These are phyloP conservation scores for Pilophorus perplexus DNA, from an alignment of 2,888 invertebrate genomes.

Conservation along the genomic window DNA sequence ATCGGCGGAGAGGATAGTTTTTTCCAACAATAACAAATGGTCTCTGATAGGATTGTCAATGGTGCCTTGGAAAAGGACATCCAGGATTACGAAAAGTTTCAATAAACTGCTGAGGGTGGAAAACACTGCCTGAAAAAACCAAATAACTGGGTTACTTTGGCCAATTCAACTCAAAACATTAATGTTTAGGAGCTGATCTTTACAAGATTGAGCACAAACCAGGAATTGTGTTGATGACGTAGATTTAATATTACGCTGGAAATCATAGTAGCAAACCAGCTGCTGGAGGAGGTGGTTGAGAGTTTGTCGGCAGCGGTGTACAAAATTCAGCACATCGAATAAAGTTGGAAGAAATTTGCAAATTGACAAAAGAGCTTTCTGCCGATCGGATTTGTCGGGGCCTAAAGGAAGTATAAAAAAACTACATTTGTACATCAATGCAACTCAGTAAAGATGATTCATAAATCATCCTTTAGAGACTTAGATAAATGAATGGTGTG, in stretches of 20 bases:
- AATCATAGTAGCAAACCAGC: constrained; percentile 63
- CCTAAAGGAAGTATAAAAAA: constrained; percentile 37
- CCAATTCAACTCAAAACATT: no score
- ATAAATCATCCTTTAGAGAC: no score
- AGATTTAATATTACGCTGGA: constrained; percentile 14
- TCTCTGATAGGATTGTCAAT: constrained; percentile 59
- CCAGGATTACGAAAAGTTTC: constrained; percentile 60
- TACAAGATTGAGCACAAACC: background rate
- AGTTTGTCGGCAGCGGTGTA: constrained; percentile 68
- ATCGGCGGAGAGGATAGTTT: constrained; percentile 1
- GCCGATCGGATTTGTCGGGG: constrained; percentile 53
- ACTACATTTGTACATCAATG: no score
- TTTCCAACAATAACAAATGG: constrained; percentile 58
- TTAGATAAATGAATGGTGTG: no score
- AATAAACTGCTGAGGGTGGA: constrained; percentile 56
- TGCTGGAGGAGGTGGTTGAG: constrained; percentile 71
- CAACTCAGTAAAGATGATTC: no score
- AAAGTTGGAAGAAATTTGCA: constrained; percentile 55
- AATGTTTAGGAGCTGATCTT: no score
- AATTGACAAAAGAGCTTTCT: constrained; percentile 55
- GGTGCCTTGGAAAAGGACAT: constrained; percentile 59
- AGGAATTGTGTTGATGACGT: constrained; percentile 5
- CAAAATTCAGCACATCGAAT: constrained; percentile 62
- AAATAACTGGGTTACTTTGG: background rate
- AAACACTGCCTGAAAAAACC: constrained; percentile 53